A percentile compares a stretch with the other conserved stretches of the same genome.
These are phyloP conservation scores for Hormiphora californensis DNA, from an alignment of 37 sponge, comb jelly and placozoan species.

Conservation along the genomic window DNA sequence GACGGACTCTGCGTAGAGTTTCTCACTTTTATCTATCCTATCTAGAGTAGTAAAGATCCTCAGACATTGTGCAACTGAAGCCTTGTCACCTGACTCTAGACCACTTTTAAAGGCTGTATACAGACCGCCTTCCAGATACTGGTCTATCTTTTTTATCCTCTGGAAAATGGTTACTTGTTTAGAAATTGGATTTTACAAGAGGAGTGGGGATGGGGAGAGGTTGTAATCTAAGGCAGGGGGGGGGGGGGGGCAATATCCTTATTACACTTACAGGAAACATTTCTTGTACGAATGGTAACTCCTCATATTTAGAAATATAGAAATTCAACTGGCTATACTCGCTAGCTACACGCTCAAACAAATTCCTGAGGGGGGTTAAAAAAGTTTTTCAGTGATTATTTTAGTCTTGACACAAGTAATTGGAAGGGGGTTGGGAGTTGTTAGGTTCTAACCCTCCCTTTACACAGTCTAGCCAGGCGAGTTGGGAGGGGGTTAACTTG, in stretches of 20 bases:
- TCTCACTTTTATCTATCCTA: conserved; percentile 64
- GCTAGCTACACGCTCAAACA: conserved; percentile 72
- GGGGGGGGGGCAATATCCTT: background rate
- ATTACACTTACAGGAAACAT: conserved; percentile 63
- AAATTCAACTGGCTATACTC: conserved; percentile 87
- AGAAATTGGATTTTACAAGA: background rate
- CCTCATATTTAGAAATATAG: conserved; percentile 56
- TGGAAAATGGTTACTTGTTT: conserved; percentile 8
- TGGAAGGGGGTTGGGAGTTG: too few species aligned
- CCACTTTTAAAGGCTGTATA: conserved; percentile 61
- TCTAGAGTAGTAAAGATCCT: conserved; percentile 74
- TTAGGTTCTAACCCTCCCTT: too few species aligned
- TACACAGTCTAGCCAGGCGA: too few species aligned
- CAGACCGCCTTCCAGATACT: conserved; percentile 59
- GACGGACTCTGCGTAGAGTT: conserved; percentile 61
- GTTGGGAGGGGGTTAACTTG: too few species aligned
- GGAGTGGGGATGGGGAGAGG: background rate
- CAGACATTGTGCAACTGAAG: conserved; percentile 64
- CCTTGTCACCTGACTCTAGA: conserved; percentile 58
- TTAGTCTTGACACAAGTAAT: too few species aligned
- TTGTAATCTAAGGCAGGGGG: background rate
- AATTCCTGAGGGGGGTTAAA: conserved; percentile 2
- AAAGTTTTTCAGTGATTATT: too few species aligned
- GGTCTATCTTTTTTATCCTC: conserved; percentile 70
- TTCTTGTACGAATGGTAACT: conserved; percentile 64